phyloP scores from a whole-genome alignment of 2,113 vertebrate species.

The Gadus macrocephalus region DNA sequence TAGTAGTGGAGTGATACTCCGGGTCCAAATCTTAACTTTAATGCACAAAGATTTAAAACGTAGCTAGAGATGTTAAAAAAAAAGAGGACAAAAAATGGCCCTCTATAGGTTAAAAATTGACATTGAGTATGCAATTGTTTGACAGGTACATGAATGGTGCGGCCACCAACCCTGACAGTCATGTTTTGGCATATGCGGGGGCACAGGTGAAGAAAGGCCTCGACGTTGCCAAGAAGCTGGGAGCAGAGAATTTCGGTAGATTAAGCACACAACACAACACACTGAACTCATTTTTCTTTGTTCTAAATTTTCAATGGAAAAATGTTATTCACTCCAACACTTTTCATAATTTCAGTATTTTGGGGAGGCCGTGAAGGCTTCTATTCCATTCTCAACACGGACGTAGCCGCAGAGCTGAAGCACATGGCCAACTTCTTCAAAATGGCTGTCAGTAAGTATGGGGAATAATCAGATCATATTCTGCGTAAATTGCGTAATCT shows the following conservation, averaged over 20 bases:
- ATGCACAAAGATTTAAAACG: too few relatives aligned
- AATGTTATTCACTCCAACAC: too few relatives aligned
- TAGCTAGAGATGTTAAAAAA: neutral
- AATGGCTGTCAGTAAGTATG: constrained; percentile 62
- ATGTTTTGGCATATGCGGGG: constrained; percentile 61
- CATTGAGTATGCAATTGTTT: neutral
- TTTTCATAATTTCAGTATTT: constrained; percentile 52
- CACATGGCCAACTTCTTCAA: constrained; percentile 69
- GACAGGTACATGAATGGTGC: constrained; percentile 68
- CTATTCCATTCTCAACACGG: constrained; percentile 56
- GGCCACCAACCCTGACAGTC: constrained; percentile 64
- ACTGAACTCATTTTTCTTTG: too few relatives aligned
- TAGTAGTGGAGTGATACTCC: too few relatives aligned
- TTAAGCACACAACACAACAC: too few relatives aligned
- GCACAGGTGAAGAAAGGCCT: constrained; percentile 67
- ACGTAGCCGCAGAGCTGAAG: constrained; percentile 58
- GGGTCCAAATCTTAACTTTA: too few relatives aligned
- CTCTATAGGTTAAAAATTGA: too few relatives aligned
- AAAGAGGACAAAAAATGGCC: too few relatives aligned
- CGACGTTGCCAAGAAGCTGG: constrained; percentile 64
- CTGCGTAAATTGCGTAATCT: too few relatives aligned
- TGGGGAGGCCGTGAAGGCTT: constrained; percentile 70
- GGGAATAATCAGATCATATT: neutral
- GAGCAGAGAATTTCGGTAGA: constrained; percentile 65
- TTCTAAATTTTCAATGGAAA: too few relatives aligned